phyloP scores from a whole-genome alignment of 2,113 vertebrate species.

The Periophthalmodon schlosseri region DNA sequence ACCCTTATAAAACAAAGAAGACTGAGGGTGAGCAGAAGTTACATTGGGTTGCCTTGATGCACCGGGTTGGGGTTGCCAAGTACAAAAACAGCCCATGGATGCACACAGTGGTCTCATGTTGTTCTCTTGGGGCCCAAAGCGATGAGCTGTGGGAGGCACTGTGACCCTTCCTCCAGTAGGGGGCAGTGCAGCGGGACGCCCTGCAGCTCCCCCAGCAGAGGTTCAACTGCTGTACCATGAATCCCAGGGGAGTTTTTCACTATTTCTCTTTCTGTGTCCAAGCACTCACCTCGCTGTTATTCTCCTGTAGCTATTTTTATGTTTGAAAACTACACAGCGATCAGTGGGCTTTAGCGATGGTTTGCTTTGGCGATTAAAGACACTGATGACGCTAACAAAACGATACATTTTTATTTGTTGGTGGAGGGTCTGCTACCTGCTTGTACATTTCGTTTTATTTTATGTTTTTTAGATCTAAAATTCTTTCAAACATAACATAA shows the following conservation, averaged over 20 bases:
- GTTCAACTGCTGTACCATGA: conserved; percentile 47
- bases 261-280: conserved; percentile 24
- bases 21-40: background rate
- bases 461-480: too few species aligned
- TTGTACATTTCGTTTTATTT: too few species aligned
- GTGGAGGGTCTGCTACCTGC: too few species aligned
- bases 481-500: too few species aligned
- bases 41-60: background rate
- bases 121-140: conserved; percentile 21
- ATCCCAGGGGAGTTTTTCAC: conserved; percentile 44
- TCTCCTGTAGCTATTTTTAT: conserved; percentile 28
- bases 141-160: conserved; percentile 24
- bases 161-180: conserved; percentile 48
- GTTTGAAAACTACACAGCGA: conserved; percentile 61
- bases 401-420: background rate
- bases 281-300: conserved; percentile 54
- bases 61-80: conserved; percentile 7
- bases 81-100: conserved; percentile 3
- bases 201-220: conserved; percentile 30
- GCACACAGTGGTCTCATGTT: background rate
- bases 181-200: conserved; percentile 35
- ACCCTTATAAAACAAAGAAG: background rate
- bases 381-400: conserved; percentile 47
- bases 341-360: conserved; percentile 45
- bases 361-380: conserved; percentile 26